Conservation (phyloP, 2,113 vertebrate species). For the Anolis carolinensis region DNA sequence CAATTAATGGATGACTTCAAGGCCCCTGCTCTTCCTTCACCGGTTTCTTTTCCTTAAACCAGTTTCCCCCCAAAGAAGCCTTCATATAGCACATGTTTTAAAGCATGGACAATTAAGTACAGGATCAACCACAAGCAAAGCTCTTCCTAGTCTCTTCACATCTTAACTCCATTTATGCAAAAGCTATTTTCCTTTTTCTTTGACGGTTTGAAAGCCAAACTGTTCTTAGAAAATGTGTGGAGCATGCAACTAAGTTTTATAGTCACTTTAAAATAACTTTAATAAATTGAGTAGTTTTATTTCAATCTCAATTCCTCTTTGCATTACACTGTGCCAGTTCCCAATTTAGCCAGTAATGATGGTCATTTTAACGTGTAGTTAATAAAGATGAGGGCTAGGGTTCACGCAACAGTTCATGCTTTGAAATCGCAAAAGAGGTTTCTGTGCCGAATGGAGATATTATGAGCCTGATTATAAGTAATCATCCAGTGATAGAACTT, state of each 20-base stretch:
- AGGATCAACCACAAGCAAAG: not conserved
- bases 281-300: constrained; percentile 22
- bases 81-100: too few species aligned
- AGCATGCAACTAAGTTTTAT: constrained; percentile 10
- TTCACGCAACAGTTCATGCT: not conserved
- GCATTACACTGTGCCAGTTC: not conserved
- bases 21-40: too few species aligned
- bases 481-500: constrained; percentile 7
- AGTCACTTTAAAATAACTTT: constrained; percentile 12
- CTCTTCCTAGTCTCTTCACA: not conserved
- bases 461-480: constrained; percentile 49
- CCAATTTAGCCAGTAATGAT: not conserved
- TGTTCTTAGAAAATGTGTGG: not conserved
- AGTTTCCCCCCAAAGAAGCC: too few species aligned
- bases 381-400: not conserved
- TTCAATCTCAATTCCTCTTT: not conserved
- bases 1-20: too few species aligned
- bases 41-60: too few species aligned
- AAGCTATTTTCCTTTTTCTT: not conserved
- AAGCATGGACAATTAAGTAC: not conserved
- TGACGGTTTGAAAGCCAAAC: not conserved
- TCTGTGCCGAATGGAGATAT: constrained; percentile 24
- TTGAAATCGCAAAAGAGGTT: not conserved
- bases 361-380: constrained; percentile 7
- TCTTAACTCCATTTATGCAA: not conserved